Percentiles rank a stretch among this genome's conserved stretches.
Evolutionary conservation across 2,797 vertebrate species (phyloP).

Genomic region (Leptodactylus fallax): DNA sequence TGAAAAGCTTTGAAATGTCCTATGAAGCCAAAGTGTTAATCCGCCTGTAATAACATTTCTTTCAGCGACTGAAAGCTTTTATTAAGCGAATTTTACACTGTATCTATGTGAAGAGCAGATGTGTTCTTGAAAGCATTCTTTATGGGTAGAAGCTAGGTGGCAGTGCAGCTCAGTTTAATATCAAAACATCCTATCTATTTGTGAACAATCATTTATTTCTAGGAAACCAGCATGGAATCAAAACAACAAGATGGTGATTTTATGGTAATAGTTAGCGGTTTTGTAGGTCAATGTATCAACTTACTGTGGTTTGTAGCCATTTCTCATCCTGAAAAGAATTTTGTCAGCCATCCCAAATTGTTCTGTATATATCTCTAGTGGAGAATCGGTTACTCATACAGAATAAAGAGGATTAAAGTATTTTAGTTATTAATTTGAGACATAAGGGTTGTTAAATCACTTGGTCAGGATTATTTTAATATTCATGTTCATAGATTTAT

Average conservation of each 20-base stretch:
- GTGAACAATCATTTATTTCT: slow-evolving; percentile 39
- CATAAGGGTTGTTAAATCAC: not conserved
- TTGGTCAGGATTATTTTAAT: not conserved
- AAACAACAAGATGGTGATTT: slow-evolving; percentile 41
- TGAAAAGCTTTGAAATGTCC: not conserved
- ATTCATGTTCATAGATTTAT: not conserved
- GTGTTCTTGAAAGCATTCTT: not conserved
- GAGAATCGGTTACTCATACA: not conserved
- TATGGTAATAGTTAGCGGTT: slow-evolving; percentile 18
- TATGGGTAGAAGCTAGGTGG: slow-evolving; percentile 75
- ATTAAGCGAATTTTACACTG: not conserved
- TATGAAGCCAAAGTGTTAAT: slow-evolving; percentile 11
- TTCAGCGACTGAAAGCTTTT: not conserved
- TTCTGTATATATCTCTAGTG: not conserved
- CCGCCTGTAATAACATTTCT: not conserved
- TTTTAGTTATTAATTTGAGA: not conserved
- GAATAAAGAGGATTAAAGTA: not conserved
- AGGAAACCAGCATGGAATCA: slow-evolving; percentile 24
- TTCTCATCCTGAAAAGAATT: slow-evolving; percentile 28
- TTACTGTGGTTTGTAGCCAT: slow-evolving; percentile 22
- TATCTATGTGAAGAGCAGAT: not conserved
- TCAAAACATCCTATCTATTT: slow-evolving; percentile 42
- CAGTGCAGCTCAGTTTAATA: slow-evolving; percentile 76
- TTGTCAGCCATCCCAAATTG: slow-evolving; percentile 3
- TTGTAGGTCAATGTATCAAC: slow-evolving; percentile 34